Base-by-base conservation (phyloP, 2,113 vertebrate genomes). In the Leucopsar rothschildi region DNA sequence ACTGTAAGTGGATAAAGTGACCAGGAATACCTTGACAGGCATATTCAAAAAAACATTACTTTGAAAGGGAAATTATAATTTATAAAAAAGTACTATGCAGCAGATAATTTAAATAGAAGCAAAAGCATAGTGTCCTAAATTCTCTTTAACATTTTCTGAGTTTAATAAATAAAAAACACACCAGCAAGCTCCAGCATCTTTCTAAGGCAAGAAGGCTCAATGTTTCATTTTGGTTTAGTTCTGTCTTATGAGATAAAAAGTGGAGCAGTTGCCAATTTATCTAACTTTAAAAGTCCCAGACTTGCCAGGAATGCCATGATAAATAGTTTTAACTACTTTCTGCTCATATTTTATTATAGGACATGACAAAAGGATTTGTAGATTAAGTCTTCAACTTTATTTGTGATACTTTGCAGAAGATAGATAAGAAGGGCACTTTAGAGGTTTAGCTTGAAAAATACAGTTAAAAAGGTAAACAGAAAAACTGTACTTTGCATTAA, bases 311-410 rank as follows among this genome's bases (percentile, higher is more conserved):
- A 42, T 28, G 72, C 63, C 73, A 40, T 81, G 88, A 94, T 81
- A 90, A 94, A 93, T 65, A 88, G 82, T 61, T 88, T 73, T 49
- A 87, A 89, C 77, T 68, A 72, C 53, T 57, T 88, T 70, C 86
- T 86, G 39, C 72, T 90, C 82, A 61, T 90, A 53, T 86, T 86
- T 88, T 78, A 80, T 75, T 76, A 70, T 0, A 86, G 56, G 60
- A 78, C 66, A 65, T n/a, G 64, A 80, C 75, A 94, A 91, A 93
- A 66, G 65, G 55, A 80, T 92, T 82, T 91, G 53, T 70, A 94
- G 91, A 87, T 83, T 80, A 93, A 89, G 45, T 39, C 78, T 71
- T 85, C 71, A 87, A 55, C 21, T 90, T 93, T 59, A 86, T 73
- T 79, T 57, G 69, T 66, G 65, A 52, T 66, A 72, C 45, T 80